Evolutionary conservation across 2,888 invertebrate genomes (phyloP), one percentile per base, ranked within the genome.

Genomic region (Polyommatus icarus): DNA sequence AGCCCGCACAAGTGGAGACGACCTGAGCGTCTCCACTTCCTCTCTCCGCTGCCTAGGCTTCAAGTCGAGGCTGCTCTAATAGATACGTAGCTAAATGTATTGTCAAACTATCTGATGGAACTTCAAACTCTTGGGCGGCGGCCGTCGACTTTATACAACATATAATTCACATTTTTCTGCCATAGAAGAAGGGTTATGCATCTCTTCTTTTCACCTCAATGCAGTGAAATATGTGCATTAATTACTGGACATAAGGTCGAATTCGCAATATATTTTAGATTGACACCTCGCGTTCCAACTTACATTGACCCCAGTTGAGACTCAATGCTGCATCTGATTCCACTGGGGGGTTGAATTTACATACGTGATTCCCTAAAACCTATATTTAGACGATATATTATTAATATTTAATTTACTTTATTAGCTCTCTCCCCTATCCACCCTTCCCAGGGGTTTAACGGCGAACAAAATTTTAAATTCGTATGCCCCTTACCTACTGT

Each of bases 331-430:
- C 88, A 87, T 88, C 85, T 83, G 84, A 87, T 88, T 87, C 85
- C 87, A 84, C 82, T 82, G 80, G 83, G 88, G 87, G 87, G 84
- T 84, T 82, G 78, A 82, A 91, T 91, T 91, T 91, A 88, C 91
- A 92, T 91, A 87, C 86, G 83, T 84, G 85, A 86, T 89, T 87
- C 87, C 87, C 88, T 86, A 88, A 89, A 90, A 88, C 88, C 89
- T 90, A 89, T 92, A 91, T 90, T 89, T 90, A 89, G 89, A 90
- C 89, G 90, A 93, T 94, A 87, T 91, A 93, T 92, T 94, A 94
- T 94, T 94, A 93, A 94, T 93, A 91, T 93, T 93, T 94, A 94
- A 94, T 94, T 94, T 93, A 90, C 92, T 94, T 94, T 93, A 93
- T 94, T 92, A 93, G 54, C 85, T 85, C 84, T 83, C 88, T 89